A percentile compares a stretch with the other conserved stretches of the same genome.
phyloP scores from a whole-genome alignment of 2,888 invertebrate species.

The Leptopterna dolabrata region DNA sequence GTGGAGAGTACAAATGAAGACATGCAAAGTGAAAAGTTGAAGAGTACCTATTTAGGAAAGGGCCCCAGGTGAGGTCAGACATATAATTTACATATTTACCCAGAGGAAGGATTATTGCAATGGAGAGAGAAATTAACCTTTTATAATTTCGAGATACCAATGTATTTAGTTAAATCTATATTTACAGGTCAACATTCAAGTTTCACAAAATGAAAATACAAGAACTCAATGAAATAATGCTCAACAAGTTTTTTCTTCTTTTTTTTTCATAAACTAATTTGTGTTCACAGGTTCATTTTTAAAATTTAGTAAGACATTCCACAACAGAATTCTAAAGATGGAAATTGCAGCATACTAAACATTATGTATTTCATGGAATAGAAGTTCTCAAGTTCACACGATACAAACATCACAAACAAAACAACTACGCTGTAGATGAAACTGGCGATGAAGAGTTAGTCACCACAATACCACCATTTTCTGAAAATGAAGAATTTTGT shows the following conservation, averaged over 20 bases:
- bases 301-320: neutral
- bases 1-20: too few relatives aligned
- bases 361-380: neutral
- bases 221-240: neutral
- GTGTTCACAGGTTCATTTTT: neutral
- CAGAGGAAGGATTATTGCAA: too few relatives aligned
- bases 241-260: neutral
- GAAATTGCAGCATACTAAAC: neutral
- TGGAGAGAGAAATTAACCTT: neutral
- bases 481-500: neutral
- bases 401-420: neutral
- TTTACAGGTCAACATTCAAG: conserved; percentile 2
- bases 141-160: neutral
- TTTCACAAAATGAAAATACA: neutral
- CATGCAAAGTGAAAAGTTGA: too few relatives aligned
- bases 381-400: neutral
- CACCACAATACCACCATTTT: neutral
- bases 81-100: too few relatives aligned
- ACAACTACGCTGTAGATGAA: neutral
- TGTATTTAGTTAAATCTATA: conserved; percentile 5
- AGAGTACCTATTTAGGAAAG: too few relatives aligned
- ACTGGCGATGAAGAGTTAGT: conserved; percentile 19
- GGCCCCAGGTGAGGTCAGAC: too few relatives aligned
- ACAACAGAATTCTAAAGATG: neutral
- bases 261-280: neutral